These are phyloP conservation scores for Bhutanitis thaidina DNA, from an alignment of 2,888 invertebrate genomes.

Conservation along the genomic window DNA sequence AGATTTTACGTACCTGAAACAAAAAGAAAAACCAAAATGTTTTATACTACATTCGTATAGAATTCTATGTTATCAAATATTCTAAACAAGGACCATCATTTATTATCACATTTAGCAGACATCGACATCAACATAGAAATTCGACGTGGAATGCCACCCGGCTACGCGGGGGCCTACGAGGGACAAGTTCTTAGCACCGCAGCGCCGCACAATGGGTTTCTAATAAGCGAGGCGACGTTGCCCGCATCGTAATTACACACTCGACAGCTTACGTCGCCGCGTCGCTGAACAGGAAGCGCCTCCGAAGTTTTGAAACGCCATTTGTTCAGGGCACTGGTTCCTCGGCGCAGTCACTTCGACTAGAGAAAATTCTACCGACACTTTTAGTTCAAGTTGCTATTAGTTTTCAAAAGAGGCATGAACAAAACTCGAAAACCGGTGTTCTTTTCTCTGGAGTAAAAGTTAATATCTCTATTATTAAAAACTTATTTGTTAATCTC, in stretches of 20 bases:
- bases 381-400: too few species aligned
- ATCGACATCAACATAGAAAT: not conserved
- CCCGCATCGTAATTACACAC: conserved; percentile 3
- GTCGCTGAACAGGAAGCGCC: not conserved
- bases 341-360: too few species aligned
- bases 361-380: too few species aligned
- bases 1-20: not conserved
- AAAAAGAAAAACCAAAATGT: too few species aligned
- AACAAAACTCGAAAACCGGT: too few species aligned
- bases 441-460: too few species aligned
- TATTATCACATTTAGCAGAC: not conserved
- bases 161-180: not conserved
- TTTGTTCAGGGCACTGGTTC: not conserved
- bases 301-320: not conserved
- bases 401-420: too few species aligned
- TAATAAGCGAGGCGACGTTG: conserved; percentile 4
- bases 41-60: too few species aligned
- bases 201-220: conserved; percentile 6
- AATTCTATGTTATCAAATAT: too few species aligned
- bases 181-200: conserved; percentile 3
- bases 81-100: too few species aligned
- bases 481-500: too few species aligned
- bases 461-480: too few species aligned
- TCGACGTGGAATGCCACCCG: not conserved
- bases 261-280: not conserved